phyloP scores from a whole-genome alignment of 2,113 vertebrate genomes.

The Damaliscus lunatus region DNA sequence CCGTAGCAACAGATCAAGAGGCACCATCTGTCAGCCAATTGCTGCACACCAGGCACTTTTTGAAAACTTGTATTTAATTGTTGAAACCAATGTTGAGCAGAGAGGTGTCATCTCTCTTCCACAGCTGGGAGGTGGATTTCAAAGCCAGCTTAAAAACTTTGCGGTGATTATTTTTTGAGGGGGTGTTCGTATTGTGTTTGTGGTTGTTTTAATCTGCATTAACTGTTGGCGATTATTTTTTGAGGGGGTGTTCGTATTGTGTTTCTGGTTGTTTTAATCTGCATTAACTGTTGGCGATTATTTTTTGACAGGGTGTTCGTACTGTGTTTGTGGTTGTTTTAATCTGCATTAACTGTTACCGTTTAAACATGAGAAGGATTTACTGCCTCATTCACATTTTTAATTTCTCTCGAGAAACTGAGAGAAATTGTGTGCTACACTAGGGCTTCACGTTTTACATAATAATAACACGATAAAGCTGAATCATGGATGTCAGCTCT shows the following conservation, averaged over 20 bases:
- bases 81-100: background rate
- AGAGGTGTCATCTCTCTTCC: background rate
- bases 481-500: background rate
- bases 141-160: background rate
- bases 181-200: background rate
- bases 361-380: background rate
- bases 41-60: background rate
- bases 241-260: background rate
- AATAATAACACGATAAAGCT: background rate
- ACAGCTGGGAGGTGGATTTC: background rate
- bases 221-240: background rate
- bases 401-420: background rate
- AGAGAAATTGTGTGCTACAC: background rate
- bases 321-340: background rate
- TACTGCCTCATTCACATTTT: background rate
- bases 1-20: background rate
- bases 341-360: background rate
- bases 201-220: background rate
- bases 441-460: background rate
- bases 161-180: background rate
- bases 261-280: background rate
- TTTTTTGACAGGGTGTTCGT: background rate
- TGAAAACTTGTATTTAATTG: background rate
- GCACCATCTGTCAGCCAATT: background rate
- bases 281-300: background rate